Evolutionary conservation across 1,140 invertebrate species (phyloP), one percentile per base, ranked within the genome.

Genomic region (Zeugodacus cucurbitae): DNA sequence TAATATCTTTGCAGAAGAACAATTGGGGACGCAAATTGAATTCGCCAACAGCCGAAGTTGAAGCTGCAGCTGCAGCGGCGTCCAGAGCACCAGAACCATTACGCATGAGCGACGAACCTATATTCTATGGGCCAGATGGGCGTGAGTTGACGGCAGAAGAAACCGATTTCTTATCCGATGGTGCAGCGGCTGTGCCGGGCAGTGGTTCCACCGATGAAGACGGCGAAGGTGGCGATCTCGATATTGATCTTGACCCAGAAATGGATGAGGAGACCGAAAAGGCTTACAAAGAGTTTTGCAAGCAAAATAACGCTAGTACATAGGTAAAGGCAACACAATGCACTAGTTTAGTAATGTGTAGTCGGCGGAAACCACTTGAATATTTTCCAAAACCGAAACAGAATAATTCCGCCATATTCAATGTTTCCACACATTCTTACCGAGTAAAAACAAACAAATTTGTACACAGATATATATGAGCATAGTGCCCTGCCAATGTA

Each of bases 181-280:
- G 89, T 57, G 89, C 91, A 85, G 88, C 89, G 26, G 90, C 90
- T 41, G 90, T 91, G 54, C 89, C 89, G 78, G 90, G 88, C 10
- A 88, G 26, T 26, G 91, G 88, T 58, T 92, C 90, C 48, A 91
- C 91, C 90, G 92, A 94, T 82, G 94, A 94, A 62, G 88, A 88
- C 37, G 88, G 64, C 44, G 86, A 87, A 29, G 90, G 90, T 62
- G 89, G 90, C 48, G 91, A 91, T 90, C 91, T 90, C 89, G 93
- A 92, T 82, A 89, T 91, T 34, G 94, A 95, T 90, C 91, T 94
- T 41, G 93, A 93, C 88, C 94, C 94, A 5, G 94, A 95, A 92
- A 95, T 95, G 94, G 94, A 94, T 88, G 94, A 94, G 90, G 94
- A 95, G 89, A 94, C 94, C 88, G 94, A 94, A 90, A 93, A 90